Percentiles rank a stretch among this genome's conserved stretches.
phyloP scores from a whole-genome alignment of 2,113 vertebrate species.

The Xyrauchen texanus region DNA sequence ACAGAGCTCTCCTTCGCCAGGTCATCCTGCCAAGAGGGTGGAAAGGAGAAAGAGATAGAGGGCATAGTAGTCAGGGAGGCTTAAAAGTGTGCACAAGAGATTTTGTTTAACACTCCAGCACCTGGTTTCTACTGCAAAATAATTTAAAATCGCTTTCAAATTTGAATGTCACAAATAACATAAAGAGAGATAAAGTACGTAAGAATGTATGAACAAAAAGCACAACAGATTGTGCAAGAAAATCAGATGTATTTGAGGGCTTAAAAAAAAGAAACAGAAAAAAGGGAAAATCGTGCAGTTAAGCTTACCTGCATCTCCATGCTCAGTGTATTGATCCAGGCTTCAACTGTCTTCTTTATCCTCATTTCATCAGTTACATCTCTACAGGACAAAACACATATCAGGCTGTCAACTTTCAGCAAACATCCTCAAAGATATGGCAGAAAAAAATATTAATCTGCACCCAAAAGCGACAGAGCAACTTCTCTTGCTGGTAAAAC shows the following conservation, averaged over 20 bases:
- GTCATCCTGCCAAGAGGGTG: constrained; percentile 71
- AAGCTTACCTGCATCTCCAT: constrained; percentile 83
- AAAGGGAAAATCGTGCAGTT: no score
- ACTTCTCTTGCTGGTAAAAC: not conserved
- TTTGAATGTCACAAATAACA: no score
- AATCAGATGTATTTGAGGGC: constrained; percentile 13
- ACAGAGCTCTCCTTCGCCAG: constrained; percentile 65
- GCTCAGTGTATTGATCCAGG: constrained; percentile 82
- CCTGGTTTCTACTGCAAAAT: not conserved
- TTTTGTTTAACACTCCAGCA: not conserved
- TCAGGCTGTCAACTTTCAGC: constrained; percentile 15
- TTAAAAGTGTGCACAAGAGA: not conserved
- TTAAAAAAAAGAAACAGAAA: not conserved
- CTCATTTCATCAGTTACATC: constrained; percentile 75
- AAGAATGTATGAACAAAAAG: not conserved
- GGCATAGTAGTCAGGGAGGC: not conserved
- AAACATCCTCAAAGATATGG: constrained; percentile 9
- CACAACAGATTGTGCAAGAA: constrained; percentile 11
- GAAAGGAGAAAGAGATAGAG: constrained; percentile 35
- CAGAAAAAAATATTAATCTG: not conserved
- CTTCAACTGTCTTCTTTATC: constrained; percentile 86
- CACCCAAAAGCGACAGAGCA: not conserved
- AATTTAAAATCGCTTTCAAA: not conserved
- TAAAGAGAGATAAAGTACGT: no score
- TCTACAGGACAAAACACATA: constrained; percentile 67